These are phyloP conservation scores for Lineus longissimus DNA, from an alignment of 1,140 invertebrate species.

Conservation along the genomic window DNA sequence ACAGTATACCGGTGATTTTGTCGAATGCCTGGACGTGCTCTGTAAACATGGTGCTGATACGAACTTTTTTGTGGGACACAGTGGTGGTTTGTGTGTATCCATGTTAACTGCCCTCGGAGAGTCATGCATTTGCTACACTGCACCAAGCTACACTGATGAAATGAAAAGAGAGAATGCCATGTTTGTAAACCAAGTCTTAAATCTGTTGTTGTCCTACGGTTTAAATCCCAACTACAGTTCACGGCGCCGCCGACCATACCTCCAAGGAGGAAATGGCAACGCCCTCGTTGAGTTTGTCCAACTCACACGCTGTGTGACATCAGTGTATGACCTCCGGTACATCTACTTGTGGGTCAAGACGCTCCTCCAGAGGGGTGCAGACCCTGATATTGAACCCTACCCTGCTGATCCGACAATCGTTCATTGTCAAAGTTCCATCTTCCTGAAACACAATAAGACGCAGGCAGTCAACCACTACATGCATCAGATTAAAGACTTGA, in stretches of 20 bases:
- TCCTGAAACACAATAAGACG: conserved; percentile 40
- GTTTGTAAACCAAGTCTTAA: conserved; percentile 31
- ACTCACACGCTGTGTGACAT: conserved; percentile 26
- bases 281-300: conserved; percentile 40
- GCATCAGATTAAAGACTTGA: conserved; percentile 31
- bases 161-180: conserved; percentile 25
- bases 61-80: conserved; percentile 29
- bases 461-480: conserved; percentile 45
- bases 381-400: conserved; percentile 49
- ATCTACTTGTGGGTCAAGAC: conserved; percentile 42
- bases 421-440: conserved; percentile 50
- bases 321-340: conserved; percentile 28
- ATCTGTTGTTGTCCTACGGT: conserved; percentile 33
- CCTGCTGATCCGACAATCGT: conserved; percentile 47
- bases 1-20: conserved; percentile 23
- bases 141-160: not conserved
- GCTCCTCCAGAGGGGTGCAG: conserved; percentile 44
- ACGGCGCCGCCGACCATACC: conserved; percentile 20
- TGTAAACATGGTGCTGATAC: conserved; percentile 34
- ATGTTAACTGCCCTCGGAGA: conserved; percentile 31
- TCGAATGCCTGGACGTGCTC: conserved; percentile 26
- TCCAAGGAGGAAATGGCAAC: conserved; percentile 35
- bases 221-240: conserved; percentile 40
- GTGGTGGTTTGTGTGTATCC: conserved; percentile 25
- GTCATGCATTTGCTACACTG: conserved; percentile 20